Base-by-base conservation (phyloP, 2,888 invertebrate genomes). In the Hedychridium roseum region DNA sequence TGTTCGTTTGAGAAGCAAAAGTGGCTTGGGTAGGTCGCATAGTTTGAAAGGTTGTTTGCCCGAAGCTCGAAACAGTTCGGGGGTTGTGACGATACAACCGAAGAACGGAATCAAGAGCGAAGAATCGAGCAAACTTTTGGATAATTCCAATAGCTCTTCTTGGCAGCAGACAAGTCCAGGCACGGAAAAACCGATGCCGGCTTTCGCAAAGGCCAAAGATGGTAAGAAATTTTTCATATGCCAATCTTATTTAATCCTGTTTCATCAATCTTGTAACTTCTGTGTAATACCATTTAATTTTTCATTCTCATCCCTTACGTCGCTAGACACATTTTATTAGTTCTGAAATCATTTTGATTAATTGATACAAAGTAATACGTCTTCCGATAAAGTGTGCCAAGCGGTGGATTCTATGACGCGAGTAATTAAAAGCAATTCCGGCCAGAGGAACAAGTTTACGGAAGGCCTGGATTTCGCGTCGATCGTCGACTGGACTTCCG, bases 401-500 rank as follows among this genome's bases (percentile, higher is more conserved):
- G 83, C 82, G 43, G 82, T 83, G 18, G 83, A 82, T 68, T 80
- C 82, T 38, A 82, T 82, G 60, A 81, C 81, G 11, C 78, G 83
- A 56, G 81, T 83, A 30, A 82, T 83, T 20, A 84, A 84, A 60
- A 86, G 70, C 38, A 78, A 75, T 60, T 76, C 77, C 2, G 69
- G 60, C 15, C 77, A 85, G 68, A 85, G 88, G 43, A 89, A 89
- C 72, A 88, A 89, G 74, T 89, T 89, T 73, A 88, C 88, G 1
- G 88, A 89, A 67, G 83, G 83, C 15, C 76, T 89, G 61, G 88
- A 88, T 70, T 82, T 88, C 50, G 86, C 85, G 5, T 84, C 87
- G 41, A 87, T 88, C 50, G 84, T 83, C 17, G 89, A 90, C 70
- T 93, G 92, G 87, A 85, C 86, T 0, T 85, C 88, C 9, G 92